A percentile compares a stretch with the other conserved stretches of the same genome.
Conservation (phyloP, 2,888 invertebrate genomes). For the Agrotis segetum region DNA sequence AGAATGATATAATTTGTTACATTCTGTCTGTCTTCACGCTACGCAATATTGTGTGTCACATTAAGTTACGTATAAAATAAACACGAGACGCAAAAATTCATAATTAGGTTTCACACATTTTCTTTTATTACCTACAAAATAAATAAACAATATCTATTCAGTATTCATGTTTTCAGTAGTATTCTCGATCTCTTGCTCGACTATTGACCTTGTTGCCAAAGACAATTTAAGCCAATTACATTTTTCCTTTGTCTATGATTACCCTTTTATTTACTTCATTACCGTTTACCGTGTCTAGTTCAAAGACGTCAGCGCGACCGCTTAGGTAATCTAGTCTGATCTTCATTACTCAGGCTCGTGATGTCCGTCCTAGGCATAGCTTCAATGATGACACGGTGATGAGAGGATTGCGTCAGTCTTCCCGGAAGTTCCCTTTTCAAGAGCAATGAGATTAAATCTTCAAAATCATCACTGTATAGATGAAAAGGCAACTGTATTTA, state of each 20-base stretch:
- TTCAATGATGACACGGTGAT: constrained; percentile 3
- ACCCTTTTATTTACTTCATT: constrained; percentile 16
- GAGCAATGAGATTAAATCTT: constrained; percentile 16
- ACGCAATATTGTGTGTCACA: background rate
- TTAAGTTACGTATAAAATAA: background rate
- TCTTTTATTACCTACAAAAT: background rate
- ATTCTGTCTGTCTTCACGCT: background rate
- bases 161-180: background rate
- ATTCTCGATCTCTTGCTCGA: background rate
- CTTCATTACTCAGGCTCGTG: constrained; percentile 13
- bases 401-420: constrained; percentile 8
- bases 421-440: constrained; percentile 40
- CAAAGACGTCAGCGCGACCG: constrained; percentile 16
- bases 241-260: constrained; percentile 3
- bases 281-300: constrained; percentile 1
- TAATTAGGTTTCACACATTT: background rate
- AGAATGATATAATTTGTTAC: constrained; percentile 14
- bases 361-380: constrained; percentile 13
- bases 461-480: constrained; percentile 6
- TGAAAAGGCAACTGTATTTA: background rate
- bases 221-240: constrained; percentile 11
- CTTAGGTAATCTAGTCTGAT: constrained; percentile 9
- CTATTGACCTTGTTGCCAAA: background rate
- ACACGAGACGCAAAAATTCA: background rate
- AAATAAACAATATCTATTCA: background rate